Base-by-base conservation (phyloP, 2,113 vertebrate genomes). In the Microcebus tavaratra region DNA sequence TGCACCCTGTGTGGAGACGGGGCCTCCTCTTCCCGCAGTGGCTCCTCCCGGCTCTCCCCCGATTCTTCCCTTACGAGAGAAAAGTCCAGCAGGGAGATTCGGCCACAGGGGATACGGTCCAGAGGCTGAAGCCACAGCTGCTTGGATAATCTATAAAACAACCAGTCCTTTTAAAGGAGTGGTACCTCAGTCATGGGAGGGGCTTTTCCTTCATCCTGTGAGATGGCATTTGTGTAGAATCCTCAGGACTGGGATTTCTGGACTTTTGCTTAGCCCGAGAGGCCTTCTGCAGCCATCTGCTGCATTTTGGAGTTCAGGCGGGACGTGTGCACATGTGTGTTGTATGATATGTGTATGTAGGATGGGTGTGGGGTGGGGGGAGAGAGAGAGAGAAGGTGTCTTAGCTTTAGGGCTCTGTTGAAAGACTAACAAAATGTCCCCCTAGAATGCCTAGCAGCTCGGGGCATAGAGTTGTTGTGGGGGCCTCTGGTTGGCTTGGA, bases 21-120 rank as follows among this genome's bases (percentile, higher is more conserved):
- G 42, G 3, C 42, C 14, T 14, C 72, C 25, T 45, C 42, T 75
- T 12, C 57, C 70, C 31, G 27, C 20, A 31, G 59, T 17, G 4
- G 6, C 48, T 23, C 0, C 5, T 8, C 59, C 76, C 36, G n/a
- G 6, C 1, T 17, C 15, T 0, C 79, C 11, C 48, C 6, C 14
- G 14, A 36, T 50, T 13, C 93, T 53, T 27, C n/a, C 23, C 21
- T 27, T 23, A 10, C 0, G 11, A n/a, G 42, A 67, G 39, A 78
- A 23, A 36, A 3, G 10, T 17, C 36, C 68, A 31, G 18, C 34
- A 36, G 18, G 48, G 36, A 20, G 68, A 4, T 23, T 11, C 31
- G 14, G 31, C 70, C 59, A 2, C 8, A 15, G 67, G 53, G 39
- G 27, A 5, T 11, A 90, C 17, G 68, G 72, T 48, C 72, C 50